These are phyloP conservation scores for Elaphurus davidianus DNA, from an alignment of 2,113 vertebrate genomes.

Conservation along the genomic window DNA sequence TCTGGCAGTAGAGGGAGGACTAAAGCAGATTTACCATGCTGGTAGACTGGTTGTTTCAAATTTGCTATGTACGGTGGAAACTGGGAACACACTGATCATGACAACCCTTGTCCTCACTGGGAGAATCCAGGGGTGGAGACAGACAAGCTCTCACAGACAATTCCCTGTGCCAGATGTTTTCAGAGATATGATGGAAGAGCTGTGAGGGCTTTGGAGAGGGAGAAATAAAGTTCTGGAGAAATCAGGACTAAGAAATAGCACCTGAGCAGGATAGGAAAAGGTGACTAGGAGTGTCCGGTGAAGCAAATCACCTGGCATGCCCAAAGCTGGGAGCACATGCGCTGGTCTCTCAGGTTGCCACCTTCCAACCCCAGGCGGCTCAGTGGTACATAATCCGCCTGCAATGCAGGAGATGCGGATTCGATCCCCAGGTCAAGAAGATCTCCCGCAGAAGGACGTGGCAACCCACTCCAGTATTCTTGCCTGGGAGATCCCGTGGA, in stretches of 20 bases:
- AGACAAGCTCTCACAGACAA: background rate
- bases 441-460: background rate
- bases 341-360: rapidly evolving
- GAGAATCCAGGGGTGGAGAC: background rate
- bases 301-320: background rate
- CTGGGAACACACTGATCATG: background rate
- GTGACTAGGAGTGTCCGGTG: rapidly evolving
- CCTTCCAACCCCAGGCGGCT: background rate
- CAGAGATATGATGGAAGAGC: background rate
- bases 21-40: too few relatives aligned
- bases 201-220: background rate
- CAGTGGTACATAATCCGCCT: background rate
- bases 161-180: background rate
- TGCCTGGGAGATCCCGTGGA: background rate
- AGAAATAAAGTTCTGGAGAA: background rate
- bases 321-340: background rate
- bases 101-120: background rate
- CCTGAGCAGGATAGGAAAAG: background rate
- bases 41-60: too few relatives aligned
- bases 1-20: background rate
- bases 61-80: background rate
- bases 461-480: background rate
- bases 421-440: background rate
- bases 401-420: background rate
- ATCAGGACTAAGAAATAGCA: background rate